Evolutionary conservation across 2,113 vertebrate species (phyloP), one percentile per base, ranked within the genome.

Genomic region (Sinocyclocheilus grahami): DNA sequence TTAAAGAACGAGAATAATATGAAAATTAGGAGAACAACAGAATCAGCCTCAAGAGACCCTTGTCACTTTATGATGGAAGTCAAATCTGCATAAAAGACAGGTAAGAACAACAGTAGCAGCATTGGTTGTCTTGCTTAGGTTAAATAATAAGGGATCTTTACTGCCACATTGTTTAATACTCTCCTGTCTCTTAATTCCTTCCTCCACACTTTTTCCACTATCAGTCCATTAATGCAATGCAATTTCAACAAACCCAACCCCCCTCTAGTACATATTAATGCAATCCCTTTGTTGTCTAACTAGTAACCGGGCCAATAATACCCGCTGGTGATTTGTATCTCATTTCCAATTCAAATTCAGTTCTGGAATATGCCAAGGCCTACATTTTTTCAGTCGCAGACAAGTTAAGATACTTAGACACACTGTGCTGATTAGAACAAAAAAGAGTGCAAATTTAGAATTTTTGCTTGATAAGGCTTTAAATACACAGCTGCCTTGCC

Each of bases 221-320:
- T 89, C 53, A 71, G 65, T 46, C 27, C 89, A 63, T 81, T 63
- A 72, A 82, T 51, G 80, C 84, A 82, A 39, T 88, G 74, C 60
- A 71, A 83, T 27, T 11, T 78, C 83, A 81, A 87, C 63, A 83
- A 87, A 65, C 53, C 24, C 48, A 62, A 69, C 85, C 60, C 65
- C 78, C 88, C 78, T 85, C 79, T 65, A 46, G 71, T 88, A 92
- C 93, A 95, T 95, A 93, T 94, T 94, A 94, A 95, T 95, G 92
- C 84, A 91, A 90, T 90, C 91, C 91, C 93, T 94, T 95, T 95
- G 94, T 95, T 95, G 93, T 94, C 92, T 92, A 94, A 94, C 92
- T 92, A 93, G 92, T 93, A 95, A 94, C 93, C 92, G 83, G 93
- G 93, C 91, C 92, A 93, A 92, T 92, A 94, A 94, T 93, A 92